A percentile compares a stretch with the other conserved stretches of the same genome.
phyloP scores from a whole-genome alignment of 1,140 invertebrate genomes.

The Lanistes nyassanus region DNA sequence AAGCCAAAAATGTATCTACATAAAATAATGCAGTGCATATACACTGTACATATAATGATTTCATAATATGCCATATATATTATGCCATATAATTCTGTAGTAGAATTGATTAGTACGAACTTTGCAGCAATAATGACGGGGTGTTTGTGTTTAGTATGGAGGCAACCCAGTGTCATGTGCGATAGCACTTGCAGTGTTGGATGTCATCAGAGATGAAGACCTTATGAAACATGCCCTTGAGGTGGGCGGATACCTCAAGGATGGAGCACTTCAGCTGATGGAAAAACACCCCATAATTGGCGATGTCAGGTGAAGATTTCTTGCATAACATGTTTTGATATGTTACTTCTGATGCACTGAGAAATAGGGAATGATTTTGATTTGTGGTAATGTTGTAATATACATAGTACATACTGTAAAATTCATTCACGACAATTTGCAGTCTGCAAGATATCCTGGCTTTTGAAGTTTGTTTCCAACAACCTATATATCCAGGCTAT shows the following conservation, averaged over 20 bases:
- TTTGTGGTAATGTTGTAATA: background rate
- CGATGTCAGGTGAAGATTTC: conserved; percentile 66
- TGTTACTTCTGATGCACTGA: too few relatives aligned
- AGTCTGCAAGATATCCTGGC: background rate
- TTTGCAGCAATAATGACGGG: too few relatives aligned
- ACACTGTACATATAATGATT: too few relatives aligned
- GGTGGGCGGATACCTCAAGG: conserved; percentile 83
- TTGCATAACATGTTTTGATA: background rate
- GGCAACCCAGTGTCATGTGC: conserved; percentile 98
- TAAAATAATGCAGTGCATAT: too few relatives aligned
- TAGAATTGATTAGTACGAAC: too few relatives aligned
- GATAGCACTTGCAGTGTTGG: conserved; percentile 92
- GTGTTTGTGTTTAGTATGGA: conserved; percentile 83
- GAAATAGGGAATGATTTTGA: too few relatives aligned
- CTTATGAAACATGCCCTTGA: conserved; percentile 82
- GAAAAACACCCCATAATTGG: conserved; percentile 82
- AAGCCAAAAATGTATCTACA: too few relatives aligned
- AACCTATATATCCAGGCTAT: too few relatives aligned
- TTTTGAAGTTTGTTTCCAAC: too few relatives aligned
- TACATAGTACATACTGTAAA: too few relatives aligned
- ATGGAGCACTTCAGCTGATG: conserved; percentile 76
- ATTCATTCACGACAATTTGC: background rate
- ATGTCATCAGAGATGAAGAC: conserved; percentile 88
- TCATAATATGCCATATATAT: too few relatives aligned
- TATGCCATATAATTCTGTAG: too few relatives aligned